These are phyloP conservation scores for Calidris pygmaea DNA, from an alignment of 2,113 vertebrate species.

Conservation along the genomic window DNA sequence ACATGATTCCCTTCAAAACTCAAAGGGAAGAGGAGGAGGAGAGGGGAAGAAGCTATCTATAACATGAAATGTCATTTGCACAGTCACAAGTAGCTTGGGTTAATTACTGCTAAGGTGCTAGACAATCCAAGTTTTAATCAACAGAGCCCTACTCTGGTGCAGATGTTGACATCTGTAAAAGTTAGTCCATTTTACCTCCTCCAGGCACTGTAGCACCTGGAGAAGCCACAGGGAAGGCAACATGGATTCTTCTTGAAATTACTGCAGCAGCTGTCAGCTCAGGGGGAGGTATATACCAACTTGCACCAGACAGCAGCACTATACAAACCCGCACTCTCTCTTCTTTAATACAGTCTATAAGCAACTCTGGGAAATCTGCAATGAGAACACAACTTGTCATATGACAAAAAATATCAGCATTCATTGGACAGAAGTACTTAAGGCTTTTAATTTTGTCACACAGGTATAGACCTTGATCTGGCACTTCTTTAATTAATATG, in stretches of 20 bases:
- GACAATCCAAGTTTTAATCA: constrained; percentile 63
- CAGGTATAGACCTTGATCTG: neutral
- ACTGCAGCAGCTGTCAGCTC: constrained; percentile 71
- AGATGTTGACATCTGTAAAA: constrained; percentile 74
- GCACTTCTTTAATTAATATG: neutral
- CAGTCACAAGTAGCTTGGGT: constrained; percentile 32
- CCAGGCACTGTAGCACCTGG: constrained; percentile 69
- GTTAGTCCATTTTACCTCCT: constrained; percentile 61
- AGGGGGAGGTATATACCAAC: constrained; percentile 58
- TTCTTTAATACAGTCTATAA: constrained; percentile 1
- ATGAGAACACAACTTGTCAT: neutral
- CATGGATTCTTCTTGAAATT: constrained; percentile 59
- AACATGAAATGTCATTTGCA: neutral
- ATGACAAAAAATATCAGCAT: neutral
- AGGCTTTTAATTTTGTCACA: neutral
- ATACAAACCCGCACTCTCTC: constrained; percentile 24
- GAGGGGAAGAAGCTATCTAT: neutral
- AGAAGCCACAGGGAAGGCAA: constrained; percentile 68
- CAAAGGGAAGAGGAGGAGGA: neutral
- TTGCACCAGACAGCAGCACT: constrained; percentile 53
- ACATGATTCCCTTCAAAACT: neutral
- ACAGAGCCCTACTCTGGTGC: constrained; percentile 26
- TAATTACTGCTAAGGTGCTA: constrained; percentile 68
- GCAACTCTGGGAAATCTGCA: constrained; percentile 7
- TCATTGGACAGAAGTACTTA: neutral